Conservation (phyloP, 2,888 invertebrate species). For the Mythimna pallens region DNA sequence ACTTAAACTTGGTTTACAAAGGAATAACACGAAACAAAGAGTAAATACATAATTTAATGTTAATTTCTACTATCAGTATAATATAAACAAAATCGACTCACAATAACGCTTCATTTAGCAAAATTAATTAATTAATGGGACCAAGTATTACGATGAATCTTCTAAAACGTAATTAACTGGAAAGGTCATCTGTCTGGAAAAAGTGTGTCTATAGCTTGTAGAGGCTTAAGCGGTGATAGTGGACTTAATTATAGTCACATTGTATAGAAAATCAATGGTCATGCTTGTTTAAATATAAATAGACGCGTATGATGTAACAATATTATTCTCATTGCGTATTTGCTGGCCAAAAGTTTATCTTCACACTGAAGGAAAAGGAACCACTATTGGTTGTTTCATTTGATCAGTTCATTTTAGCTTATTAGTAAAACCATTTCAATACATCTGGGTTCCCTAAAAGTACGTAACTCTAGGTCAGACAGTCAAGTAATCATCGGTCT, state of each 20-base stretch:
- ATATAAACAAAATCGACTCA: conserved; percentile 28
- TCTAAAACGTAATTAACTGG: conserved; percentile 59
- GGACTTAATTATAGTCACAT: conserved; percentile 14
- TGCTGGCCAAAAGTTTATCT: background rate
- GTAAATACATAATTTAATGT: background rate
- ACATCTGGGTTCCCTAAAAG: too few relatives aligned
- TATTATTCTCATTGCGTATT: conserved; percentile 1
- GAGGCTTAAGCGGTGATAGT: conserved; percentile 21
- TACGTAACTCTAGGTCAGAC: background rate
- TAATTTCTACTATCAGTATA: conserved; percentile 19
- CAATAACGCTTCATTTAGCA: conserved; percentile 38
- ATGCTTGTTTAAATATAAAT: conserved; percentile 1
- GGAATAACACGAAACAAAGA: background rate
- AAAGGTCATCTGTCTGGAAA: conserved; percentile 58
- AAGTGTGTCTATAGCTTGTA: conserved; percentile 27
- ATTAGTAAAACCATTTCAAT: background rate
- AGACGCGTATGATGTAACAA: background rate
- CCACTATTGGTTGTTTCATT: background rate
- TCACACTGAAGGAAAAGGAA: background rate
- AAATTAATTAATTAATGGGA: conserved; percentile 54
- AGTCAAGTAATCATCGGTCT: too few relatives aligned
- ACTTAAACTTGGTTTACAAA: background rate
- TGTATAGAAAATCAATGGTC: conserved; percentile 18
- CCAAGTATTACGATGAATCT: conserved; percentile 51
- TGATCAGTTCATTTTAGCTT: background rate